These are phyloP conservation scores for Villa cingulata DNA, from an alignment of 2,888 invertebrate genomes.

Conservation along the genomic window DNA sequence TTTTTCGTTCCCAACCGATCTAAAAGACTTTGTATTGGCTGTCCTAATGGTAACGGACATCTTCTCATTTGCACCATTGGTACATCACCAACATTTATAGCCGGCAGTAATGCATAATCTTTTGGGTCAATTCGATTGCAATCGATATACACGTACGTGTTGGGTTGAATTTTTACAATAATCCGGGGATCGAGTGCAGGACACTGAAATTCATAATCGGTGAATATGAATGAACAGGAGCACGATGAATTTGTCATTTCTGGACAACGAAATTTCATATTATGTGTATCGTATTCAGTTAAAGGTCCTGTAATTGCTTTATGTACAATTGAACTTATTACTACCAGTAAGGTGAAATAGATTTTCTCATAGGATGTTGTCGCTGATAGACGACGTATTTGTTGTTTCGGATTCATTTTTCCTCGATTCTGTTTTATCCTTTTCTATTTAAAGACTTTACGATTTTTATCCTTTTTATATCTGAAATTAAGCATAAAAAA, in stretches of 20 bases:
- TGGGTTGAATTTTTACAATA: conserved; percentile 26
- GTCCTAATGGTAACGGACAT: conserved; percentile 33
- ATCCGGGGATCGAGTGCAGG: conserved; percentile 26
- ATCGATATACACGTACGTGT: conserved; percentile 27
- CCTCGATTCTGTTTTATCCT: too few relatives aligned
- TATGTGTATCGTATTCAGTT: neutral
- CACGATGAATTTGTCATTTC: conserved; percentile 20
- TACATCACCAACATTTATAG: conserved; percentile 24
- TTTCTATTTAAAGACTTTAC: too few relatives aligned
- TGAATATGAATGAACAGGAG: conserved; percentile 25
- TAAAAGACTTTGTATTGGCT: conserved; percentile 33
- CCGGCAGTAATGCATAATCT: conserved; percentile 27
- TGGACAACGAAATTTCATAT: conserved; percentile 7
- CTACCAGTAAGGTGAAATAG: neutral
- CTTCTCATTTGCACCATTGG: conserved; percentile 28
- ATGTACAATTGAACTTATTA: neutral
- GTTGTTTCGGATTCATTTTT: too few relatives aligned
- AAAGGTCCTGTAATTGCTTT: neutral
- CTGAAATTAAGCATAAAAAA: too few relatives aligned
- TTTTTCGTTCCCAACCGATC: conserved; percentile 28
- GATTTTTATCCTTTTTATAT: too few relatives aligned
- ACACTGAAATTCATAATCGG: conserved; percentile 30
- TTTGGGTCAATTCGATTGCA: conserved; percentile 26
- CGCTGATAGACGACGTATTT: neutral
- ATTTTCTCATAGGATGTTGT: neutral